These are phyloP conservation scores for Dryobota labecula DNA, from an alignment of 2,888 invertebrate genomes.

Conservation along the genomic window DNA sequence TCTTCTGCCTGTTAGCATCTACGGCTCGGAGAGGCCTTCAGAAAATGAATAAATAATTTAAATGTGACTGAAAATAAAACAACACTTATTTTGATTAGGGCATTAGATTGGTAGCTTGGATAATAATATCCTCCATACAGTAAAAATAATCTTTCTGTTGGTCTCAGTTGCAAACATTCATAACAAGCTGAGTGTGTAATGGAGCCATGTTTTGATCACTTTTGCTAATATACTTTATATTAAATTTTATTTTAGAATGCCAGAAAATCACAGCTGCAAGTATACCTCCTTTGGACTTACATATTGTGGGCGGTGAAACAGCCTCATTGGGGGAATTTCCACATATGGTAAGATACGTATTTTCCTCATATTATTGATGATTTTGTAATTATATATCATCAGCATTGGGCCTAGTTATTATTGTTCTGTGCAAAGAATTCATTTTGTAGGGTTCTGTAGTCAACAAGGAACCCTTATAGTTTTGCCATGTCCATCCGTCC, in stretches of 20 bases:
- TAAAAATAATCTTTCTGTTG: not conserved
- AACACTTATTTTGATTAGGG: constrained; percentile 1
- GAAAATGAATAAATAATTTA: not conserved
- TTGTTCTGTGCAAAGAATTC: constrained; percentile 3
- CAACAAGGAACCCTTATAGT: too few species aligned
- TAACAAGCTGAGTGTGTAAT: not conserved
- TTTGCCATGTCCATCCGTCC: too few species aligned
- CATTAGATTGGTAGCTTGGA: constrained; percentile 2
- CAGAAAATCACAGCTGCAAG: constrained; percentile 74
- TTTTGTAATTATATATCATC: constrained; percentile 27
- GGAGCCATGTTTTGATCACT: not conserved
- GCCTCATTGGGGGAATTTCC: constrained; percentile 84
- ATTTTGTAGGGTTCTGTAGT: too few species aligned
- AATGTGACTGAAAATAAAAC: constrained; percentile 2
- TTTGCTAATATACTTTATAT: not conserved
- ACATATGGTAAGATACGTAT: constrained; percentile 79
- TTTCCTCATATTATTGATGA: constrained; percentile 40
- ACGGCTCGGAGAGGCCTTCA: not conserved
- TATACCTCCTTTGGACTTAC: constrained; percentile 76
- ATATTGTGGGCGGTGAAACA: constrained; percentile 82
- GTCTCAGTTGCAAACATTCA: constrained; percentile 6
- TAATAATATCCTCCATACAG: not conserved
- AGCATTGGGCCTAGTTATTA: constrained; percentile 18
- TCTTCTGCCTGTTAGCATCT: not conserved
- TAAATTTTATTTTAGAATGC: constrained; percentile 84